A percentile compares a stretch with the other conserved stretches of the same genome.
Conservation (phyloP, 2,113 vertebrate species). For the Psephotus haematonotus region DNA sequence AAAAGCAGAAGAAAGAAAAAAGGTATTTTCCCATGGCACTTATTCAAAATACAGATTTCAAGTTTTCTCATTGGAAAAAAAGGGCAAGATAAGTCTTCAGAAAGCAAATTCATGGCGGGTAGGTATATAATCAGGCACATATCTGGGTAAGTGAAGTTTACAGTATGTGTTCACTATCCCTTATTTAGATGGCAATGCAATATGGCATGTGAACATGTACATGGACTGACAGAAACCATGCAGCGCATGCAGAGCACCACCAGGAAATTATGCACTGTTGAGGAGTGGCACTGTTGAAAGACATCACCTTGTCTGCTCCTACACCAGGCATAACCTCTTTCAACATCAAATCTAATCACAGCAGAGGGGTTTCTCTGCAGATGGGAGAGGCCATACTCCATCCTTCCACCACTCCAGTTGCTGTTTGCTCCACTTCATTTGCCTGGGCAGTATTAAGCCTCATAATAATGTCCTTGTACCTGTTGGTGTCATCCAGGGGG, state of each 20-base stretch:
- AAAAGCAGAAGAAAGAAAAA: background rate
- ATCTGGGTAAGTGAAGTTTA: background rate
- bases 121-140: background rate
- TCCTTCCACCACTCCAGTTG: background rate
- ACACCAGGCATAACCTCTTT: background rate
- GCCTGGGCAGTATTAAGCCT: background rate
- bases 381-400: background rate
- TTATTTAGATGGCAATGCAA: background rate
- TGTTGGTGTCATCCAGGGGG: background rate
- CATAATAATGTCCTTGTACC: background rate
- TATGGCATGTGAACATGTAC: background rate
- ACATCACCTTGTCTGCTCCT: background rate
- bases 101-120: background rate
- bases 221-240: background rate
- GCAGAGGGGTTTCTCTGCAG: background rate
- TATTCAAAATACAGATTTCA: background rate
- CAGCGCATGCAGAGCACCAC: background rate
- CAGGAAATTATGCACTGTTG: constrained; percentile 9
- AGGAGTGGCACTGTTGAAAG: constrained; percentile 6
- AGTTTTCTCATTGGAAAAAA: background rate
- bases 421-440: background rate
- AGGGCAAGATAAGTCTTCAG: background rate
- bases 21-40: background rate
- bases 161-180: background rate
- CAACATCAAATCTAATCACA: background rate